phyloP scores from a whole-genome alignment of 1,140 invertebrate genomes.

The Ostrea denselamellosa region DNA sequence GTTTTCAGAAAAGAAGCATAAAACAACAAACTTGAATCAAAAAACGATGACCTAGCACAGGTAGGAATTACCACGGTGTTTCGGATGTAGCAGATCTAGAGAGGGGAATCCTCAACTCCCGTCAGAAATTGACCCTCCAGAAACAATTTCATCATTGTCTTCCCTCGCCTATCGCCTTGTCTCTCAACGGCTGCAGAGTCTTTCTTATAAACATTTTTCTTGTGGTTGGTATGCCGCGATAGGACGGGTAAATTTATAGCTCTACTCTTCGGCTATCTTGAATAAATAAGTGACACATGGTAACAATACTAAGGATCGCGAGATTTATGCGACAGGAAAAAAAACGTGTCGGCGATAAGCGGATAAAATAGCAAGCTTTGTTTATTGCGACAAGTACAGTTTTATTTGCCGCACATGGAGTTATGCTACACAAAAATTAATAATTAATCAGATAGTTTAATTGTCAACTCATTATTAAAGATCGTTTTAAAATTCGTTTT shows the following conservation, averaged over 20 bases:
- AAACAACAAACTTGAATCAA: not conserved
- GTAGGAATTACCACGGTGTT: not conserved
- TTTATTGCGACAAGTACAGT: constrained; percentile 13
- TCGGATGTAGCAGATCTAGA: not conserved
- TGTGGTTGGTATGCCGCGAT: constrained; percentile 30
- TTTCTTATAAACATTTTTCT: constrained; percentile 39
- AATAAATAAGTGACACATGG: constrained; percentile 39
- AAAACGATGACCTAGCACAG: not conserved
- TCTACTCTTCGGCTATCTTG: constrained; percentile 23
- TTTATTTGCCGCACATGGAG: constrained; percentile 26
- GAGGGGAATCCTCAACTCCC: not conserved
- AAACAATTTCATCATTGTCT: constrained; percentile 22
- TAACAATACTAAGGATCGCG: constrained; percentile 35
- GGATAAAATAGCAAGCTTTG: constrained; percentile 33
- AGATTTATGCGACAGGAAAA: constrained; percentile 31
- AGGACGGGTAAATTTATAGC: constrained; percentile 39
- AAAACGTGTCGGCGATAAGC: constrained; percentile 29
- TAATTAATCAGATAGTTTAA: constrained; percentile 15
- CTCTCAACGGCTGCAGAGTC: constrained; percentile 30
- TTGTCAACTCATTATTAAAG: constrained; percentile 8
- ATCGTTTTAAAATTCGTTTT: not conserved
- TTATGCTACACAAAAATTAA: constrained; percentile 12
- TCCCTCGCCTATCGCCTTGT: not conserved
- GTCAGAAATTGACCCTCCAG: not conserved
- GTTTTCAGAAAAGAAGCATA: no score